A percentile compares a stretch with the other conserved stretches of the same genome.
phyloP scores from a whole-genome alignment of 2,113 vertebrate genomes.

The Melanerpes formicivorus region DNA sequence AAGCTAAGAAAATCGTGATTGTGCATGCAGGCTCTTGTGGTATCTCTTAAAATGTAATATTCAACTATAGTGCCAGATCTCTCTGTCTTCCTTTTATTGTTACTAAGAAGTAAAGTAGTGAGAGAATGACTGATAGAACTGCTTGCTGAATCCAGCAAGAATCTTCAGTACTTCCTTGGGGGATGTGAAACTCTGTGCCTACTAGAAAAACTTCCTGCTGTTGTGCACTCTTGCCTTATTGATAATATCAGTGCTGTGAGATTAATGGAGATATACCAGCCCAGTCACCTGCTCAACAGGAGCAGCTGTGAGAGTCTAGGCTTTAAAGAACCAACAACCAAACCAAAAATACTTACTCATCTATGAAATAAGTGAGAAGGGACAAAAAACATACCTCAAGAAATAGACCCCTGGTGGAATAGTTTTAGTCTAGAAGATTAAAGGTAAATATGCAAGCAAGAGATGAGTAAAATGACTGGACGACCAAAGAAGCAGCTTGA shows the following conservation, averaged over 20 bases:
- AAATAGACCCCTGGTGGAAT: background rate
- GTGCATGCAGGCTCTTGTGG: background rate
- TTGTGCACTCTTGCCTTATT: background rate
- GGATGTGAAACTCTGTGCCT: fast-evolving
- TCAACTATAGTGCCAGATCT: background rate
- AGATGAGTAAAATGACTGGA: background rate
- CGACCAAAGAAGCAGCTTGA: background rate
- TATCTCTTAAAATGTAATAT: background rate
- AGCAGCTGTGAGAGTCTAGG: background rate
- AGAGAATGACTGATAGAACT: background rate
- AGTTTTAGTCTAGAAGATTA: background rate
- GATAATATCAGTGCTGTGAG: background rate
- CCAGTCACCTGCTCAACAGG: background rate
- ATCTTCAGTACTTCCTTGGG: background rate
- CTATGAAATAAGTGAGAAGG: background rate
- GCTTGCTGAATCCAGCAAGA: background rate
- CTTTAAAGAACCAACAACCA: background rate
- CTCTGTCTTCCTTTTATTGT: background rate
- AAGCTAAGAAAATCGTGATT: background rate
- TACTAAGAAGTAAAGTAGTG: background rate
- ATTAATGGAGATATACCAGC: background rate
- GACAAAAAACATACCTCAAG: background rate
- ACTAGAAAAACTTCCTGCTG: background rate
- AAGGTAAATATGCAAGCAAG: background rate
- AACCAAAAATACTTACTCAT: background rate